These are phyloP conservation scores for Hippoglossus hippoglossus DNA, from an alignment of 2,797 vertebrate genomes.

Conservation along the genomic window DNA sequence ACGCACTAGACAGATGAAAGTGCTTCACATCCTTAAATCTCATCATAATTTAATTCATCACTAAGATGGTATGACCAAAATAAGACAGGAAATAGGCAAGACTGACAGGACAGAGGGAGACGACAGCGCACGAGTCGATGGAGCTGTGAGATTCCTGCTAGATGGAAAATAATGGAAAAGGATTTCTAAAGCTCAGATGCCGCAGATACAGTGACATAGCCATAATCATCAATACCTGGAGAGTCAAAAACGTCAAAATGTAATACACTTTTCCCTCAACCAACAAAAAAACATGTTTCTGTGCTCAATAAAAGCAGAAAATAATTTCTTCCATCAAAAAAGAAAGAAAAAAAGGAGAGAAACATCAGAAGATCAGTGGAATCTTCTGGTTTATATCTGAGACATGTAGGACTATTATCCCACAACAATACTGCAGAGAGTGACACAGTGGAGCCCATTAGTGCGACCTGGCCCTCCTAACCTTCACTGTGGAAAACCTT, in stretches of 20 bases:
- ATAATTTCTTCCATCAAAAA: neutral
- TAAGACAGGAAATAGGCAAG: slow-evolving; percentile 71
- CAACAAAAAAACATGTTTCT: neutral
- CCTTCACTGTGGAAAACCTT: slow-evolving; percentile 30
- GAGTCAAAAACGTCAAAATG: neutral
- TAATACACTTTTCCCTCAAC: neutral
- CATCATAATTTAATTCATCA: slow-evolving; percentile 95
- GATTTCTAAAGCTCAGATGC: slow-evolving; percentile 47
- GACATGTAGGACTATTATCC: slow-evolving; percentile 20
- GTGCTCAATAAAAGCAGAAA: neutral
- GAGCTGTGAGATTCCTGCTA: slow-evolving; percentile 53
- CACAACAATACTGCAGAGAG: slow-evolving; percentile 21
- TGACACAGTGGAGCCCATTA: slow-evolving; percentile 34
- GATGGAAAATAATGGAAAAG: slow-evolving; percentile 67
- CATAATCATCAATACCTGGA: slow-evolving; percentile 14
- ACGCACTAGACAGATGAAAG: slow-evolving; percentile 90
- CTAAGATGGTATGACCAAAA: slow-evolving; percentile 82
- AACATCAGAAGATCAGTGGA: neutral
- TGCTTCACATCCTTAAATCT: slow-evolving; percentile 89
- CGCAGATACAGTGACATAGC: slow-evolving; percentile 19
- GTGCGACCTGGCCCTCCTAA: slow-evolving; percentile 21
- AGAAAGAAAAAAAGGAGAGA: too few relatives aligned
- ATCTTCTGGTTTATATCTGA: neutral
- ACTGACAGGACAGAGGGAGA: slow-evolving; percentile 56
- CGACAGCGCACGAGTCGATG: slow-evolving; percentile 62